Conservation (phyloP, 2,888 invertebrate species). For the Meandrusa payeni region DNA sequence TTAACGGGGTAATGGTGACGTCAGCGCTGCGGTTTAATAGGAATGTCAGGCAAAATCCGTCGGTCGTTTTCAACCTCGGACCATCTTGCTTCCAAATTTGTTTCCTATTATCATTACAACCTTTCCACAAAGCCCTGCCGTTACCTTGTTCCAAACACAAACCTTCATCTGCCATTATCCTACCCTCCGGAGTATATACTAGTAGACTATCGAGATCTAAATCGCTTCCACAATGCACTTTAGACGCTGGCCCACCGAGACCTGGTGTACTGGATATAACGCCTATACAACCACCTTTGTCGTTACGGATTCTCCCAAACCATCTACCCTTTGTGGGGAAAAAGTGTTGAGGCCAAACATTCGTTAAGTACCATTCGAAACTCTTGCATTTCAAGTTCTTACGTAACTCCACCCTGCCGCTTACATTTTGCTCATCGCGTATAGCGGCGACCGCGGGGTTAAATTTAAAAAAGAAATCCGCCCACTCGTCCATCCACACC, state of each 20-base stretch:
- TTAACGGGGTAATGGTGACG: constrained; percentile 64
- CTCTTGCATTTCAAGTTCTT: constrained; percentile 89
- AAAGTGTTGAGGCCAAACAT: constrained; percentile 98
- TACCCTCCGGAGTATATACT: constrained; percentile 85
- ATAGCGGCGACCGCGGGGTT: constrained; percentile 84
- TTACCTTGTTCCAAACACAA: constrained; percentile 88
- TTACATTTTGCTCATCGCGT: constrained; percentile 82
- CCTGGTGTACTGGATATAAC: constrained; percentile 77
- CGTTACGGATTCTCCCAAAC: constrained; percentile 90
- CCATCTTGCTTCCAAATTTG: constrained; percentile 86
- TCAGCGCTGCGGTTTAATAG: constrained; percentile 42
- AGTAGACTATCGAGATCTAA: constrained; percentile 85
- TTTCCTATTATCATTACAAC: constrained; percentile 83
- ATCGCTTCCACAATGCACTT: constrained; percentile 83
- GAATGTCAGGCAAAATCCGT: constrained; percentile 57
- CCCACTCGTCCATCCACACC: constrained; percentile 99
- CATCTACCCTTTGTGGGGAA: constrained; percentile 93
- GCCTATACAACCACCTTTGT: constrained; percentile 61
- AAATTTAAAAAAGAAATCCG: constrained; percentile 93
- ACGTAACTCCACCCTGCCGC: constrained; percentile 84
- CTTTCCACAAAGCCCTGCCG: constrained; percentile 85
- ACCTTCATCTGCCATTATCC: constrained; percentile 93
- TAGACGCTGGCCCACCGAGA: constrained; percentile 85
- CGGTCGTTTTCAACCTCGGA: constrained; percentile 55
- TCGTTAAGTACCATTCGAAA: constrained; percentile 96